Conservation (phyloP, 2,113 vertebrate genomes). For the Dasyurus viverrinus region DNA sequence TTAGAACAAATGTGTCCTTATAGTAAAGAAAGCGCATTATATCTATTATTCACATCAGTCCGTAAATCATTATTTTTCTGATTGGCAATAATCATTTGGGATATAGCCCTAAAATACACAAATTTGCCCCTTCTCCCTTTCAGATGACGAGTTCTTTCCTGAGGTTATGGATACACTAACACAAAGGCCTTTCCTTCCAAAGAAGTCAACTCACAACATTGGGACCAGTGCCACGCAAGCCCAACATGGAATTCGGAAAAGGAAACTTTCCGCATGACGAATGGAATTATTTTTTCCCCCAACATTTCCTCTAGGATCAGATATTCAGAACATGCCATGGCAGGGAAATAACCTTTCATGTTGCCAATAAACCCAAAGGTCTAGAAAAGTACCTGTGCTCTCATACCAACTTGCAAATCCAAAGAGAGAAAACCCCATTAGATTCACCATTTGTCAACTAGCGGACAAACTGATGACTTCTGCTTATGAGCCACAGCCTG, state of each 20-base stretch:
- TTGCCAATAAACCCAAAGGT: too few relatives aligned
- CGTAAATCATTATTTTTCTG: too few relatives aligned
- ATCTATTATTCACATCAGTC: too few relatives aligned
- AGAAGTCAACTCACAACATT: background rate
- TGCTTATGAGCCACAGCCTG: background rate
- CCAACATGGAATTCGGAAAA: background rate
- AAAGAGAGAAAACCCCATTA: background rate
- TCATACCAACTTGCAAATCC: background rate
- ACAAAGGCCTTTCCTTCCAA: too few relatives aligned
- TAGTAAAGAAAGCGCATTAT: too few relatives aligned
- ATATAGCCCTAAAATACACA: too few relatives aligned
- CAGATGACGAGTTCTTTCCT: too few relatives aligned
- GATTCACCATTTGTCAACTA: too few relatives aligned
- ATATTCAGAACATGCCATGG: background rate
- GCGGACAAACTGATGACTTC: background rate
- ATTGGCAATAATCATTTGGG: too few relatives aligned
- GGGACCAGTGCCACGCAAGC: background rate
- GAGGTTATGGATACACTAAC: too few relatives aligned
- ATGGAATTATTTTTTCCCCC: background rate
- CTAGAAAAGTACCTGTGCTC: background rate
- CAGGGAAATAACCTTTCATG: background rate
- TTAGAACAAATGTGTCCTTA: too few relatives aligned
- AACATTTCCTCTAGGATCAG: background rate
- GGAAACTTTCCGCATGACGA: background rate
- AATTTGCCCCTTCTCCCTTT: too few relatives aligned